Evolutionary conservation across 2,888 invertebrate species (phyloP), one percentile per base, ranked within the genome.

Genomic region (Drosophila nr. perissopoda): DNA sequence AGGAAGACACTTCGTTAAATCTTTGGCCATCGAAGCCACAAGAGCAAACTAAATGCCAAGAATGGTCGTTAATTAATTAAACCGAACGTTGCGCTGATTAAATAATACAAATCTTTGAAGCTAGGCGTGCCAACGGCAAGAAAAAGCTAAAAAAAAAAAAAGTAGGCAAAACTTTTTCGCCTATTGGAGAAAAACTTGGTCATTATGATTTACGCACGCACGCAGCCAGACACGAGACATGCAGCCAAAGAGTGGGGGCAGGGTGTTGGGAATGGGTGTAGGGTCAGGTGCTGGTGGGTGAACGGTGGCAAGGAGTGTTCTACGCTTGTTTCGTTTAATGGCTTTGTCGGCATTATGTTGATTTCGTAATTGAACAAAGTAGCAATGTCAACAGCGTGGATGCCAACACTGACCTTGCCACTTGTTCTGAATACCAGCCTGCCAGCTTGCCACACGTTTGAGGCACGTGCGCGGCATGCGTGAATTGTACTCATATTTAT

Each of bases 261-360:
- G 42, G 27, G 64, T 16, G 29, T 33, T 33, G 58, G 33, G 52
- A 16, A 29, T 25, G 52, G 46, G 51, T 29, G 21, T 48, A 38
- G 57, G 29, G 40, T 42, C 49, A 48, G 36, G 13, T 58, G 58
- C 16, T 21, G n/a, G 25, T 21, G 13, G 21, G 13, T 18, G 38
- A 38, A 7, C 42, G 29, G 29, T 48, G 59, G 34, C 34, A 57
- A 52, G 62, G 74, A 34, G 58, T 62, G 73, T 59, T 64, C 46
- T 53, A 59, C 51, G 68, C 64, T 71, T 71, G 88, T 81, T 77
- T 61, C 77, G 71, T 81, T 88, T 82, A 90, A 90, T 90, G 85
- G 88, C 82, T 88, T 88, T 82, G 91, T 88, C 81, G 91, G 86
- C 78, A 89, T 91, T 89, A 91, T 89, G 91, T 85, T 91, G 89